Base-by-base conservation (phyloP, 2,113 vertebrate species). In the Pagrus major region DNA sequence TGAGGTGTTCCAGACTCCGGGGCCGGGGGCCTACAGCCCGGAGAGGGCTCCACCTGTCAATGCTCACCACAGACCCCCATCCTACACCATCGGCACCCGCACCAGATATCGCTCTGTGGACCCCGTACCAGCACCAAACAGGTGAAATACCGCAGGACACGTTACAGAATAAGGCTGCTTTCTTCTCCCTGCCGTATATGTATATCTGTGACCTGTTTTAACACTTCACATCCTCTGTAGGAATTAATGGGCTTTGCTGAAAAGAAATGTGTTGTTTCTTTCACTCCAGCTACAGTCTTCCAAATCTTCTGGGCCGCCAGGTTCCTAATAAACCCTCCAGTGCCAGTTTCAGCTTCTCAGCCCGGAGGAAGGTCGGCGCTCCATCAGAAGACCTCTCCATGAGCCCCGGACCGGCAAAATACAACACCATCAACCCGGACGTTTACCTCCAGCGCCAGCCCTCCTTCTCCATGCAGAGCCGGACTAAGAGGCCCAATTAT, bases 21-120 rank as follows among this genome's bases (percentile, higher is more conserved):
- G 97, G 0, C 97, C 97, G 0, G 97, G 96, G 3, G 71, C 95
- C 59, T 98, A 98, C 91, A 96, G 94, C 76, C 96, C 96, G 0
- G 96, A 97, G 85, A 96, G 92, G 61, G 95, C 81, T 0, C 93
- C 95, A 0, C 95, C 94, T 0, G 9, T 93, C 25, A 95, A 89
- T n/a, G 49, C 71, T 29, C 96, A 97, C 2, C 86, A 55, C 56
- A 94, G 91, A 6, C 80, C 96, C 0, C 97, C 96, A 0, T 95
- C 95, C 21, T 97, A 95, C 91, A 95, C 95, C 21, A 96, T 98
- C 37, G 94, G 95, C 21, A 63, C 84, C 21, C 96, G 96, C 35
- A 96, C 95, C 10, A 92, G 88, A 5, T 96, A 93, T 75, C 94
- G 95, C 16, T 84, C 80, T 1, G 54, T 93, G 39, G 95, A 96